Base-by-base conservation (phyloP, 2,888 invertebrate genomes). In the Tyria jacobaeae region DNA sequence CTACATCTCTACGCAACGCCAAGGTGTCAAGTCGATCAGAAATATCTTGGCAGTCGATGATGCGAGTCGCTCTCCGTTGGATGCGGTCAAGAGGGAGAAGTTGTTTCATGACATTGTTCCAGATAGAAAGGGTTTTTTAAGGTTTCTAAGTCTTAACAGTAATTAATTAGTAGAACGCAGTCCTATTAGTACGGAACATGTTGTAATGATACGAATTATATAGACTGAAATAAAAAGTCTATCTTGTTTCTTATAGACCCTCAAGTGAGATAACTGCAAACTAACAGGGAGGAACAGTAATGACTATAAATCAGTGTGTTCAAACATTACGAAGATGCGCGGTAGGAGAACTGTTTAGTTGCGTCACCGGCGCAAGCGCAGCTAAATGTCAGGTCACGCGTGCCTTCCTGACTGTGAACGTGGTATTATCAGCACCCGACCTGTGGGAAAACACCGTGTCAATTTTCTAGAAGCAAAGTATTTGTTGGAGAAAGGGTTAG, bases 351-450 rank as follows among this genome's bases (percentile, higher is more conserved):
- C 76, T 64, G 41, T 62, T 65, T 64, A 60, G 58, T 76, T 76
- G 68, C 76, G 77, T 78, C 80, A 81, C 66, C 72, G 71, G 78
- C 76, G 78, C 80, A 50, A 71, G 85, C 84, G 83, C 87, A 85
- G 68, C 77, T 73, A 88, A 88, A 88, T 88, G 88, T 78, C 87
- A 85, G 86, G 86, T 83, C 86, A 80, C 82, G 82, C 84, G 83
- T 82, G 84, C 79, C 84, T 86, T 86, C 83, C 87, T 84, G 80
- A 79, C 80, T 78, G 87, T 80, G 87, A 89, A 84, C 87, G 81
- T 80, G 85, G 81, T 85, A 86, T 88, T 88, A 76, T 50, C 57
- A 55, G 48, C 54, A 56, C 57, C 62, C 53, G 60, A 54, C 64
- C 66, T 62, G 55, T 75, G 68, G 58, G 72, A 75, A 73, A 68